Percentiles rank a stretch among this genome's conserved stretches.
phyloP scores from a whole-genome alignment of 1,140 invertebrate species.

The Pinna nobilis region DNA sequence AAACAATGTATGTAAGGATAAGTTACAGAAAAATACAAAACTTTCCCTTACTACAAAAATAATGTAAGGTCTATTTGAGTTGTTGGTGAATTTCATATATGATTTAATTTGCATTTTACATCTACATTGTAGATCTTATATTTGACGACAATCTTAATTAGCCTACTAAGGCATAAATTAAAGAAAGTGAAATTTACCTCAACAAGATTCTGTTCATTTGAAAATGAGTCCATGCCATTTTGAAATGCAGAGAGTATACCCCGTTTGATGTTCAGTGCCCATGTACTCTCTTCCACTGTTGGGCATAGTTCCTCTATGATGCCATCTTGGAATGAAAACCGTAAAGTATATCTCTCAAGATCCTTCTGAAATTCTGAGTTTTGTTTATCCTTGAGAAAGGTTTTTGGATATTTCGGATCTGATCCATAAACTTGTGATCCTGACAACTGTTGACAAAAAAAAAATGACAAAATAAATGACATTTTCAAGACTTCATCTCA shows the following conservation, averaged over 20 bases:
- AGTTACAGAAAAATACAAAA: too few species aligned
- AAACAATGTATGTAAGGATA: too few species aligned
- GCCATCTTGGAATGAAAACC: constrained; percentile 77
- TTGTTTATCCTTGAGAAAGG: constrained; percentile 19
- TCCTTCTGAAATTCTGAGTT: constrained; percentile 31
- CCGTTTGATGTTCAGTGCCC: constrained; percentile 91
- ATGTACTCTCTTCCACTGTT: constrained; percentile 80
- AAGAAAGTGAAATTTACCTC: constrained; percentile 44
- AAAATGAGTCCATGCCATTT: constrained; percentile 89
- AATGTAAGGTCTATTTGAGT: too few species aligned
- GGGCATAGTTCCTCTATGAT: constrained; percentile 74
- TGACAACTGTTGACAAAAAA: constrained; percentile 13
- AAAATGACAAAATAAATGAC: background rate
- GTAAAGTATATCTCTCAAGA: constrained; percentile 75
- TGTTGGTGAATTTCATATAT: too few species aligned
- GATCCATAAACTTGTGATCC: constrained; percentile 45
- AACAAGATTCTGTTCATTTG: constrained; percentile 81
- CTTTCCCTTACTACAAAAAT: too few species aligned
- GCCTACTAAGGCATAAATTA: background rate
- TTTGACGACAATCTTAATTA: background rate
- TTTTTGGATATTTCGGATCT: constrained; percentile 28
- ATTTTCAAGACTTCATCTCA: background rate
- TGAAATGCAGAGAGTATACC: constrained; percentile 91
- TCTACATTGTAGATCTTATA: too few species aligned
- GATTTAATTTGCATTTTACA: too few species aligned